These are phyloP conservation scores for Chalcis sispes DNA, from an alignment of 2,888 invertebrate species.

Conservation along the genomic window DNA sequence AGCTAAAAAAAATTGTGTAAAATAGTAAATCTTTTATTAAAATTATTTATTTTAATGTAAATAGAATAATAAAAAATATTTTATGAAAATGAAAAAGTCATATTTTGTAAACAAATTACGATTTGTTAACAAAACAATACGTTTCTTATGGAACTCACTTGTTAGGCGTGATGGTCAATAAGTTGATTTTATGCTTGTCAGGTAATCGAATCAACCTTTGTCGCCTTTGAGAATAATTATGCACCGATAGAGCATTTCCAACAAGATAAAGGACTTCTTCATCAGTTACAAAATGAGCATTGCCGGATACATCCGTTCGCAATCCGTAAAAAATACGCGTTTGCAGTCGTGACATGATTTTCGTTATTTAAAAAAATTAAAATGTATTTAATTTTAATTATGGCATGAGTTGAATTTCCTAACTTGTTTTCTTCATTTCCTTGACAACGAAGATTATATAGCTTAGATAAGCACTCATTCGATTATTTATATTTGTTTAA, in stretches of 20 bases:
- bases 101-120: too few species aligned
- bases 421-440: slow-evolving; percentile 52
- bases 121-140: too few species aligned
- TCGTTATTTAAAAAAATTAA: neutral
- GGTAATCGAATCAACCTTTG: slow-evolving; percentile 85
- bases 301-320: slow-evolving; percentile 81
- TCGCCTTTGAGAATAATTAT: slow-evolving; percentile 84
- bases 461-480: too few species aligned
- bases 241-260: slow-evolving; percentile 85
- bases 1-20: neutral
- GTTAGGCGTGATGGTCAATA: slow-evolving; percentile 82
- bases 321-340: slow-evolving; percentile 82
- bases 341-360: slow-evolving; percentile 75
- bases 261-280: slow-evolving; percentile 89
- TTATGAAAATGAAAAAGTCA: too few species aligned
- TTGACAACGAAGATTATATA: slow-evolving; percentile 41
- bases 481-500: too few species aligned
- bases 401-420: neutral
- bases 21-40: neutral
- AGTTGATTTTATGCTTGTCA: slow-evolving; percentile 82
- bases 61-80: too few species aligned
- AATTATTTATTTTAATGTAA: too few species aligned
- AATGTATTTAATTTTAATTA: neutral
- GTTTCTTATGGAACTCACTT: slow-evolving; percentile 77
- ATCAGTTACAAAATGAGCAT: slow-evolving; percentile 85